phyloP scores from a whole-genome alignment of 2,797 vertebrate species.

The Acanthornis magna region DNA sequence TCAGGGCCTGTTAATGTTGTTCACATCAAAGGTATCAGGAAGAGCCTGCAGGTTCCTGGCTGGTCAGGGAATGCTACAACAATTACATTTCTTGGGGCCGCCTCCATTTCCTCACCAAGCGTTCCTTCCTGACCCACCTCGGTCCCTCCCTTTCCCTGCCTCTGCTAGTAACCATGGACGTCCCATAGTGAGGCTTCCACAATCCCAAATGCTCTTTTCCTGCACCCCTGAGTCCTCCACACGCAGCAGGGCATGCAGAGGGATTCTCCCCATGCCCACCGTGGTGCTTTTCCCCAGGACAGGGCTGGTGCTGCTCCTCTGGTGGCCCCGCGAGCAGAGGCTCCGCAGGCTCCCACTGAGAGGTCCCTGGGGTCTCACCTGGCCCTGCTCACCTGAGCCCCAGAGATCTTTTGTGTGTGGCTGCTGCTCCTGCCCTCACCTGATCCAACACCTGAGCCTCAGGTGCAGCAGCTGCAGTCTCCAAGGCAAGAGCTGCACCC shows the following conservation, averaged over 20 bases:
- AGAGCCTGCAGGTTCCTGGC: neutral
- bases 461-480: neutral
- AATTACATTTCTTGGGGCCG: accelerated
- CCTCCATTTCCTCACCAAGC: neutral
- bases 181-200: neutral
- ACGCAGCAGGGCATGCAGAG: neutral
- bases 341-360: neutral
- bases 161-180: neutral
- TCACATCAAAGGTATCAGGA: neutral
- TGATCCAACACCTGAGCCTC: accelerated
- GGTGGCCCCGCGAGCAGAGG: neutral
- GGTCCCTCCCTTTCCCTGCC: neutral
- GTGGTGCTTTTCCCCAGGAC: neutral
- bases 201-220: neutral
- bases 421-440: neutral
- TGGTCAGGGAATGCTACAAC: neutral
- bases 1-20: neutral
- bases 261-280: neutral
- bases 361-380: neutral
- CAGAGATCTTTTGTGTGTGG: too few relatives aligned
- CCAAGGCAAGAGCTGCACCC: neutral
- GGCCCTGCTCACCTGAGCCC: neutral
- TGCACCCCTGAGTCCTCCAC: neutral
- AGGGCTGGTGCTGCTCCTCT: neutral
- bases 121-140: neutral